Evolutionary conservation across 2,888 invertebrate species (phyloP), one percentile per base, ranked within the genome.

Genomic region (Trachelus tabidus): DNA sequence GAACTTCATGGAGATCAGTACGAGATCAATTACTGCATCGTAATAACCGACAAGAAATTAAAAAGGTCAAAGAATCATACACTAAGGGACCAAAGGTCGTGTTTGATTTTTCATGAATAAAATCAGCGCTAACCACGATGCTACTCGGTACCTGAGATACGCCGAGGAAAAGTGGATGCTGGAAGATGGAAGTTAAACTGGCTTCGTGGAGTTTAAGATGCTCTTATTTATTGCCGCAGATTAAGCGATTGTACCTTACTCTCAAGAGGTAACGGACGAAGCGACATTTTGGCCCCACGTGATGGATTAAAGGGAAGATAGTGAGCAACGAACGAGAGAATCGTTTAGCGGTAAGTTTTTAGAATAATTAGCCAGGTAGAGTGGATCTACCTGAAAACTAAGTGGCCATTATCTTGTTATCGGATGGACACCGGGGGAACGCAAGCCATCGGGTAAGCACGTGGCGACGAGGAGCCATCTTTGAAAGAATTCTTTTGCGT

Each of bases 211-310:
- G 56, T 56, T 56, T 15, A 56, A 56, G 56, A 71, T 71, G 31
- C 71, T 71, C 31, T 71, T 71, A 71, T 71, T 71, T 71, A 71
- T 71, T 34, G 71, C 71, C 33, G 9, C 31, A 33, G 71, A 71
- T 71, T 71, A 71, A 31, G 31, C 33, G 71, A 31, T 31, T 31
- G 71, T 34, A 71, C 6, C 33, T 15, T 34, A 3, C 71, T 71
- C 71, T 71, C 33, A 31, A 12, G 71, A 71, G 71, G 30, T 33
- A 31, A 71, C 31, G 33, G 71, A 15, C 31, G 71, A 71, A 31
- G 31, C 12, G 71, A 71, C 71, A 34, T 71, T 71, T 71, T 71
- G 31, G 71, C 12, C 31, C 31, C 71, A 15, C 71, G 71, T 71
- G 33, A 71, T 71, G 71, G 31, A 71, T 71, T 71, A 71, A 12